Evolutionary conservation across 2,113 vertebrate species (phyloP).

Genomic region (Sphyrna mokarran): DNA sequence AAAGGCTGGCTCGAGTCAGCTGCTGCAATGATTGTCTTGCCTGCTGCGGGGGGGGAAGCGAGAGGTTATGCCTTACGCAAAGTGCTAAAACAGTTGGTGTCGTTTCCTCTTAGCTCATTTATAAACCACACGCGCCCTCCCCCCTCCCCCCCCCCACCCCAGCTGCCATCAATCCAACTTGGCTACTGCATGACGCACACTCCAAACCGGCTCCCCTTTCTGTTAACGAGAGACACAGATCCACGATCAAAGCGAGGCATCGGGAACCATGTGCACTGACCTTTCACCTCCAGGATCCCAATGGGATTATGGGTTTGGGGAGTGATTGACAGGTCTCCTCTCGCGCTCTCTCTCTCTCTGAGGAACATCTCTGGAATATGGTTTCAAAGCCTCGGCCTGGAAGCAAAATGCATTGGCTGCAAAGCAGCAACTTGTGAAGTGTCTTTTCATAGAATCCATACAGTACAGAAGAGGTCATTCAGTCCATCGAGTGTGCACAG

Average conservation of each 20-base stretch:
- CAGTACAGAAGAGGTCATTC: no score
- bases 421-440: no score
- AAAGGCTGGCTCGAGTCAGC: not conserved
- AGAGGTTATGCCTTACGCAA: not conserved
- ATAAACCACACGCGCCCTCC: not conserved
- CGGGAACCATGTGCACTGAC: not conserved
- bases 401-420: no score
- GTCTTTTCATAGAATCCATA: no score
- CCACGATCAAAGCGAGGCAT: not conserved
- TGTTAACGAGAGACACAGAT: not conserved
- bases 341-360: not conserved
- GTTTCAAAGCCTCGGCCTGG: not conserved
- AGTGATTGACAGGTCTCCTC: not conserved
- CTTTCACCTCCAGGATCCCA: not conserved
- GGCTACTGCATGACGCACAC: not conserved
- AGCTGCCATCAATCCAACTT: not conserved
- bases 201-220: not conserved
- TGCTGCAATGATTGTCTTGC: not conserved
- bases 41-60: not conserved
- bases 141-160: not conserved
- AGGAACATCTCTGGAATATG: not conserved
- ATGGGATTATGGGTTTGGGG: not conserved
- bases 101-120: not conserved
- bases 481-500: no score
- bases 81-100: not conserved